Conservation (phyloP, 2,888 invertebrate species). For the Aphidoletes aphidimyza region DNA sequence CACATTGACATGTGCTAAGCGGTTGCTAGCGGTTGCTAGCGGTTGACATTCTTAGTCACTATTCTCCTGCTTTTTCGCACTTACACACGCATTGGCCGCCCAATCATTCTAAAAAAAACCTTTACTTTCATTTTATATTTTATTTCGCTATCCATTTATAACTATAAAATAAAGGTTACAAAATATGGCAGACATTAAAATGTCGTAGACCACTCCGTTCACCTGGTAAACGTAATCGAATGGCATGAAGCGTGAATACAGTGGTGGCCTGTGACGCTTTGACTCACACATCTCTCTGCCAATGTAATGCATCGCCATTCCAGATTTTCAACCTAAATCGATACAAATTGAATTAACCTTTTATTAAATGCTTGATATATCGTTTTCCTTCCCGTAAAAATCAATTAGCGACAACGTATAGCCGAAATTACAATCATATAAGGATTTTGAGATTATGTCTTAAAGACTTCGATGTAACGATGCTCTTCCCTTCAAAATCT, state of each 20-base stretch:
- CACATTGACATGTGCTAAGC: too few species aligned
- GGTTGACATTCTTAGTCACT: too few species aligned
- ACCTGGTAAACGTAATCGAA: constrained; percentile 11
- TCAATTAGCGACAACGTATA: constrained; percentile 15
- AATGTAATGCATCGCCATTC: constrained; percentile 1
- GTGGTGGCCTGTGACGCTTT: not conserved
- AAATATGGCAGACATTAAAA: not conserved
- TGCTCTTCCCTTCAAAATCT: not conserved
- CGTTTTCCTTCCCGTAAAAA: constrained; percentile 16
- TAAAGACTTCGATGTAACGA: too few species aligned
- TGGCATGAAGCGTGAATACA: too few species aligned
- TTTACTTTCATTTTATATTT: constrained; percentile 5
- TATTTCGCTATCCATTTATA: not conserved
- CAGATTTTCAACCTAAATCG: not conserved
- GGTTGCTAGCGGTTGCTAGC: too few species aligned
- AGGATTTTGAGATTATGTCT: too few species aligned
- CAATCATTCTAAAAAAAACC: constrained; percentile 8
- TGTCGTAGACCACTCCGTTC: not conserved
- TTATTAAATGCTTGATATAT: constrained; percentile 34
- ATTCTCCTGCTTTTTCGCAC: too few species aligned
- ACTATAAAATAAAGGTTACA: not conserved
- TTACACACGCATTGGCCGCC: not conserved
- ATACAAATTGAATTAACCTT: not conserved
- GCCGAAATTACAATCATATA: not conserved
- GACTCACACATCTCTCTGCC: not conserved